A percentile compares a stretch with the other conserved stretches of the same genome.
Conservation (phyloP, 1,140 invertebrate species). For the Magallana ariakensis region DNA sequence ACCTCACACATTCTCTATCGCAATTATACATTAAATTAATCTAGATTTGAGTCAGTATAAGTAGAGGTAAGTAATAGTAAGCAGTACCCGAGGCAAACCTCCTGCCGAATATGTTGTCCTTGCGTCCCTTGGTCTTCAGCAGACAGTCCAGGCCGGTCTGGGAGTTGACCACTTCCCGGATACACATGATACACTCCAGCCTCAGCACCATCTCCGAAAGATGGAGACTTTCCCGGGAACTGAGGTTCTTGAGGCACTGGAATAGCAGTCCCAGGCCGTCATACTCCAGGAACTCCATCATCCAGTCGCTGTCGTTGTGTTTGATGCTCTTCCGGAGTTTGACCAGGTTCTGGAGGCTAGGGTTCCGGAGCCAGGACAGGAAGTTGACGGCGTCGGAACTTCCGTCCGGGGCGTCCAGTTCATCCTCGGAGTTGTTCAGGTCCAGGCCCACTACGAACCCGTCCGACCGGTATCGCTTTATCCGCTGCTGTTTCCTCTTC, state of each 20-base stretch:
- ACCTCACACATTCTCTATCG: too few species aligned
- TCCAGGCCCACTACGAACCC: slow-evolving; percentile 73
- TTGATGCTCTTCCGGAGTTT: slow-evolving; percentile 73
- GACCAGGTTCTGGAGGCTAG: slow-evolving; percentile 71
- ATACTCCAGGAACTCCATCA: slow-evolving; percentile 81
- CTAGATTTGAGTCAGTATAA: too few species aligned
- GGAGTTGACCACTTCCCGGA: slow-evolving; percentile 82
- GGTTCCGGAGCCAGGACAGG: slow-evolving; percentile 73
- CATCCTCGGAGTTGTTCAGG: slow-evolving; percentile 64
- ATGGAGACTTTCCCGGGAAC: slow-evolving; percentile 71
- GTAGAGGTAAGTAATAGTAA: too few species aligned
- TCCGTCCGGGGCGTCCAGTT: slow-evolving; percentile 45
- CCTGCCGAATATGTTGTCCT: slow-evolving; percentile 85
- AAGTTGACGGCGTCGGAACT: slow-evolving; percentile 70
- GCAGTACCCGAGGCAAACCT: slow-evolving; percentile 90
- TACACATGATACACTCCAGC: slow-evolving; percentile 81
- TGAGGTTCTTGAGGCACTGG: slow-evolving; percentile 79
- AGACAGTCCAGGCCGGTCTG: slow-evolving; percentile 81
- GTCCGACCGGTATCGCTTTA: slow-evolving; percentile 72
- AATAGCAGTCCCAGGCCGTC: slow-evolving; percentile 80
- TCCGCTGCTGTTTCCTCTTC: slow-evolving; percentile 67
- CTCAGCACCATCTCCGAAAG: slow-evolving; percentile 80
- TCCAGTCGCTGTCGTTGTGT: slow-evolving; percentile 79
- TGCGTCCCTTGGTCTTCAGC: slow-evolving; percentile 77
- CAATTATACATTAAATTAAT: too few species aligned